Evolutionary conservation across 2,113 vertebrate genomes (phyloP), one percentile per base, ranked within the genome.

Genomic region (Dicentrarchus labrax): DNA sequence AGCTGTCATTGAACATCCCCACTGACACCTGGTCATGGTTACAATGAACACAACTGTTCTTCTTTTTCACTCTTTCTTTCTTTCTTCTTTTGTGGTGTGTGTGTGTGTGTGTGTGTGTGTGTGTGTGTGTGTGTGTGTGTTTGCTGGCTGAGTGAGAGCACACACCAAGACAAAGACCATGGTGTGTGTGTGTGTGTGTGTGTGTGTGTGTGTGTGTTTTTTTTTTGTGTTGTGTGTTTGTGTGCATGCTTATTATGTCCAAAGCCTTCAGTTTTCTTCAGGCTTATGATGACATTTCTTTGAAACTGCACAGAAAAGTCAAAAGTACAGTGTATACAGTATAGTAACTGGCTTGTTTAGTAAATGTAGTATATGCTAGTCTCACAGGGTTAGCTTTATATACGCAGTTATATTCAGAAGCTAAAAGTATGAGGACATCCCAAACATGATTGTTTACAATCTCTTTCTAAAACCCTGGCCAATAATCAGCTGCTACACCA

Each of bases 111-210:
- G 43, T 43, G 30, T 67, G 56, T 67, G 47, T 41, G 54, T 47
- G 8, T 65, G 70, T 78, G 66, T 70, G 5, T 24, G 7, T 48
- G n/a, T 66, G 41, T 41, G 70, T 47, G 11, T 74, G 66, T 79
- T 41, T 88, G 71, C 66, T 57, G 56, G 61, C 41, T 66, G 59
- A 66, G 16, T 72, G 67, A 76, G 60, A 66, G 67, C 51, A 60
- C 54, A 65, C 41, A 60, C 24, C 30, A 15, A 22, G 39, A 72
- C 66, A 76, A 72, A 68, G 48, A 48, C 53, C 69, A 68, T 51
- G 30, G 36, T 36, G 39, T 67, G 62, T 71, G 41, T 67, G 43
- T 66, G 22, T 17, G 38, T 38, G 59, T 59, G 5, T 36, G 50
- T 19, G 57, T 41, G 8, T 22, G 11, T 30, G 30, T 30, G 30